Evolutionary conservation across 2,113 vertebrate species (phyloP).

Genomic region (Pagrus major): DNA sequence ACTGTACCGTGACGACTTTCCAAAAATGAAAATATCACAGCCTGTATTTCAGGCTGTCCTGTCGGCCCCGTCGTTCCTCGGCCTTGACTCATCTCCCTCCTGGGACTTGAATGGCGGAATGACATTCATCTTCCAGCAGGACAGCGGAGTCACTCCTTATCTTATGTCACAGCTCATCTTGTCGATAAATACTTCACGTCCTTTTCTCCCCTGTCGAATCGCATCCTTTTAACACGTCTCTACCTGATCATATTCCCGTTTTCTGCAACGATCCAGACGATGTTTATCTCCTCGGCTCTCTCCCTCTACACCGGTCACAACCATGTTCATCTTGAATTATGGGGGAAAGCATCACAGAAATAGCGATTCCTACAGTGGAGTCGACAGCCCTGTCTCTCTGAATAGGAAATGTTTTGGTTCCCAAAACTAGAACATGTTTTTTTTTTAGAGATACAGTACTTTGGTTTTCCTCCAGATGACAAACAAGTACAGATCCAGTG

Average conservation of each 20-base stretch:
- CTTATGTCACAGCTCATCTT: constrained; percentile 61
- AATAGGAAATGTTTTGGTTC: background rate
- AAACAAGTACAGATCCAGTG: constrained; percentile 26
- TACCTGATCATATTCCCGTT: constrained; percentile 16
- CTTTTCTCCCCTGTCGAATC: constrained; percentile 17
- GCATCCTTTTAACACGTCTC: background rate
- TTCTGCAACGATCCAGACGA: background rate
- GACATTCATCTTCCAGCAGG: constrained; percentile 58
- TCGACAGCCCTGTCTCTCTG: background rate
- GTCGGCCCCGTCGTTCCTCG: constrained; percentile 37
- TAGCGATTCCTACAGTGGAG: background rate
- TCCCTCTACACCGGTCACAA: background rate
- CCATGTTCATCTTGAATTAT: background rate
- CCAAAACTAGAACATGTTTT: background rate
- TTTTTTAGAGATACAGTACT: constrained; percentile 3
- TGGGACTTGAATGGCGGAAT: constrained; percentile 55
- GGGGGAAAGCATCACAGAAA: background rate
- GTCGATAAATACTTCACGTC: constrained; percentile 51
- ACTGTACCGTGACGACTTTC: constrained; percentile 5
- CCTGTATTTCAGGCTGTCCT: constrained; percentile 28
- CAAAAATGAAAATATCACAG: constrained; percentile 45
- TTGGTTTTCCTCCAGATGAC: constrained; percentile 22
- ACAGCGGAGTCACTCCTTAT: constrained; percentile 57
- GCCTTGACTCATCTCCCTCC: constrained; percentile 61
- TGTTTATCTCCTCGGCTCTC: background rate